Evolutionary conservation across 2,888 invertebrate genomes (phyloP).

Genomic region (Hydroisotoma schaefferi): DNA sequence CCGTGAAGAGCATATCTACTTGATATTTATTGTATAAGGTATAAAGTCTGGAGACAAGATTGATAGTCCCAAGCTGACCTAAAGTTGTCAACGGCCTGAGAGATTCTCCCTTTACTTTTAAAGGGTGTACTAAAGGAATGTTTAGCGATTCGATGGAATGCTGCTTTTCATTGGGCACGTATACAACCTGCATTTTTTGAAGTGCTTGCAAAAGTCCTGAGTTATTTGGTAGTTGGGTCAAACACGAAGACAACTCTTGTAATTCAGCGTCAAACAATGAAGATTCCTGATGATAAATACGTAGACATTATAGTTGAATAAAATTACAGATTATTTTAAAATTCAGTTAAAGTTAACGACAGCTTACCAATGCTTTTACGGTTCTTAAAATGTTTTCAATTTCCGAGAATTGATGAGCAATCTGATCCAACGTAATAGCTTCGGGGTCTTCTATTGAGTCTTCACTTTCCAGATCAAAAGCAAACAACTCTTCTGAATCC

Average conservation of each 20-base stretch:
- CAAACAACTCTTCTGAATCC: not conserved
- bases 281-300: too few species aligned
- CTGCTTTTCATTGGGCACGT: not conserved
- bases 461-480: constrained; percentile 9
- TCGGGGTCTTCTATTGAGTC: constrained; percentile 39
- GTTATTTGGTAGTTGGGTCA: not conserved
- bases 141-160: constrained; percentile 15
- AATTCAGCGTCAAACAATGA: not conserved
- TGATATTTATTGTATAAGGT: constrained; percentile 22
- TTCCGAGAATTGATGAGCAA: constrained; percentile 50
- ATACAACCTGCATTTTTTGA: not conserved
- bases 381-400: constrained; percentile 46
- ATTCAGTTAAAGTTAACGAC: not conserved
- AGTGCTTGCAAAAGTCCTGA: not conserved
- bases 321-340: not conserved
- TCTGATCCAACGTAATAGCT: constrained; percentile 45
- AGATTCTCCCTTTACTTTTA: constrained; percentile 42
- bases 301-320: too few species aligned
- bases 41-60: constrained; percentile 39
- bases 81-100: constrained; percentile 43
- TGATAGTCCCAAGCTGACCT: constrained; percentile 39
- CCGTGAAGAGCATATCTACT: constrained; percentile 39
- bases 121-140: constrained; percentile 42
- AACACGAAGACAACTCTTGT: not conserved
- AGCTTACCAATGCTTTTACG: constrained; percentile 40